Evolutionary conservation across 2,888 invertebrate species (phyloP).

Genomic region (Notocelia uddmanniana): DNA sequence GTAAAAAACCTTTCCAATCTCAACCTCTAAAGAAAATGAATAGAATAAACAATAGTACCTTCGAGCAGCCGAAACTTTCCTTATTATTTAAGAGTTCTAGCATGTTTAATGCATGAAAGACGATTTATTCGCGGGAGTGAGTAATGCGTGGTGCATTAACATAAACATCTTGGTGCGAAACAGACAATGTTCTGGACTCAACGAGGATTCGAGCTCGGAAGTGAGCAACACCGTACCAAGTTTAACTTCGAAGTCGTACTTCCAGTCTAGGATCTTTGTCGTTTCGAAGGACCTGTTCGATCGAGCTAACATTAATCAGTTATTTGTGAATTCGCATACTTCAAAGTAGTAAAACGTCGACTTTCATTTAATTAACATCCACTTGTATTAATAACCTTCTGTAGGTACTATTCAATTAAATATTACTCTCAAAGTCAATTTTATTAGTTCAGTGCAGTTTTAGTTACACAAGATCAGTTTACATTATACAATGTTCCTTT

Average conservation of each 20-base stretch:
- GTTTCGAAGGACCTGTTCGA: slow-evolving; percentile 5
- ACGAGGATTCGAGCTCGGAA: slow-evolving; percentile 51
- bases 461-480: too few relatives aligned
- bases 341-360: neutral
- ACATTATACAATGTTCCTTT: too few relatives aligned
- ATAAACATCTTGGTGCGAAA: slow-evolving; percentile 62
- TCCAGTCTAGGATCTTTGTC: slow-evolving; percentile 9
- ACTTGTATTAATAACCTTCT: too few relatives aligned
- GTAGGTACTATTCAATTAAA: neutral
- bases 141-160: slow-evolving; percentile 70
- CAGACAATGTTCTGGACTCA: slow-evolving; percentile 56
- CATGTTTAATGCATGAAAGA: slow-evolving; percentile 81
- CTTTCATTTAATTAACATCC: neutral
- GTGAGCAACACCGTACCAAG: slow-evolving; percentile 47
- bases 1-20: slow-evolving; percentile 83
- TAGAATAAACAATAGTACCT: slow-evolving; percentile 79
- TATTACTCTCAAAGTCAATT: too few relatives aligned
- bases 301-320: neutral
- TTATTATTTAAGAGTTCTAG: slow-evolving; percentile 80
- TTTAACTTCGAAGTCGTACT: slow-evolving; percentile 24
- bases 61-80: slow-evolving; percentile 69
- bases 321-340: neutral
- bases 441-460: too few relatives aligned
- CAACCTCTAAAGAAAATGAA: slow-evolving; percentile 71
- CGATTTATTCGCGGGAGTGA: slow-evolving; percentile 73